Base-by-base conservation (phyloP, 2,113 vertebrate genomes). In the Piaya cayana region DNA sequence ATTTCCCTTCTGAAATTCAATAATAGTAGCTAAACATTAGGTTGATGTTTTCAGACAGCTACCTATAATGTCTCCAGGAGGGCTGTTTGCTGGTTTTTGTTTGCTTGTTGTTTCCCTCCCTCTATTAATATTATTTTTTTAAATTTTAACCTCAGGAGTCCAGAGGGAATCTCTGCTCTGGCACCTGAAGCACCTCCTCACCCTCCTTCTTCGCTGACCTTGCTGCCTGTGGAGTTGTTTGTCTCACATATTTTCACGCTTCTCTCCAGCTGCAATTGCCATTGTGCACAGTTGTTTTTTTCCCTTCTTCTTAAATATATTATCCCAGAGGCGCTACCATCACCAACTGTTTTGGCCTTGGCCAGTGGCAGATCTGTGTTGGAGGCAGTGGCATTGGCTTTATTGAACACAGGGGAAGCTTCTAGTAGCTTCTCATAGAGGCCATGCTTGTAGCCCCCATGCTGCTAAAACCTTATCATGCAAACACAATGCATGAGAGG, bases 301-400 rank as follows among this genome's bases (percentile, higher is more conserved):
- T 20, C 5, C 26, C 7, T 53, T 21, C 9, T 47, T 39, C 62
- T 42, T 34, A 39, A 34, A 29, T 22, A 13, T 11, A 4, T 58
- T 65, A 34, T 29, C 29, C 3, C 15, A 64, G 29, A 58, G 42
- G 29, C 0, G 1, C 15, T 23, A n/a, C 47, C n/a, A 79, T 53
- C 1, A 1, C 18, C 56, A 32, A 52, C 22, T 7, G 27, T 14
- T 19, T 39, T 0, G 0, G 30, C 30, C 30, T 30, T 37, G 17
- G 27, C 11, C 13, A 71, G 39, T 0, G 0, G 25, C 0, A 0
- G 3, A 10, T 45, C 32, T 3, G 2, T 18, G n/a, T 23, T 36
- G 25, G 6, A 62, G n/a, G 1, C 4, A 2, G 11, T 62, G 12
- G 20, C 21, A 32, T 10, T 50, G 32, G 11, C 34, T 42, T 8